Percentiles rank a stretch among this genome's conserved stretches.
Evolutionary conservation across 2,797 vertebrate species (phyloP).

Genomic region (Anableps anableps): DNA sequence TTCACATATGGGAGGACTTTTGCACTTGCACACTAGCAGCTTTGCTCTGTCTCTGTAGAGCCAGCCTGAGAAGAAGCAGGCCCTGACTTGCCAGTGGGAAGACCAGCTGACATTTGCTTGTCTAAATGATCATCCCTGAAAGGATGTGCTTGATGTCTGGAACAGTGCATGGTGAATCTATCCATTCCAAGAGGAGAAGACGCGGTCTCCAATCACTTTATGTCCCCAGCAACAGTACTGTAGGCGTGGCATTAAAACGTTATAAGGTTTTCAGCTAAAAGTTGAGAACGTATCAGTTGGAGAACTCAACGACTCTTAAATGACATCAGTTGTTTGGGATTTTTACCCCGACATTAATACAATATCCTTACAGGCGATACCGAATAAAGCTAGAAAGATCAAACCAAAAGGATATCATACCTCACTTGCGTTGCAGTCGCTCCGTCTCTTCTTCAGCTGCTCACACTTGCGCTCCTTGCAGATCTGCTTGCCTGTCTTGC

Average conservation of each 20-base stretch:
- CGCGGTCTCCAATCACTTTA: neutral
- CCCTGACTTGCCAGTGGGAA: slow-evolving; percentile 30
- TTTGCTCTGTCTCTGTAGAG: neutral
- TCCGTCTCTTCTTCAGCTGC: slow-evolving; percentile 83
- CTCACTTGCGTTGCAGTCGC: slow-evolving; percentile 54
- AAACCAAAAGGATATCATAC: neutral
- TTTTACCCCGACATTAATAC: neutral
- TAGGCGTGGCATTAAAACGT: neutral
- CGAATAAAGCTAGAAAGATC: neutral
- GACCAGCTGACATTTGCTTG: slow-evolving; percentile 14
- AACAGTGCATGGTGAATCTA: slow-evolving; percentile 10
- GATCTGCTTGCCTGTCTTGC: slow-evolving; percentile 90
- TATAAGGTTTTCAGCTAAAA: neutral
- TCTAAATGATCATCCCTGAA: slow-evolving; percentile 8
- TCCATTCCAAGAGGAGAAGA: neutral
- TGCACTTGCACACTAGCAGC: neutral
- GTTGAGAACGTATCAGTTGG: neutral
- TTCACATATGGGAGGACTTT: neutral
- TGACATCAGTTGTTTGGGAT: neutral
- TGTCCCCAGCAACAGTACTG: neutral
- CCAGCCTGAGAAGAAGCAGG: slow-evolving; percentile 32
- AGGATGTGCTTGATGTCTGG: slow-evolving; percentile 11
- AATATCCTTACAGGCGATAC: neutral
- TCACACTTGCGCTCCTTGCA: slow-evolving; percentile 92
- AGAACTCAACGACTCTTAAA: neutral